These are phyloP conservation scores for Pteronura brasiliensis DNA, from an alignment of 2,113 vertebrate species.

Conservation along the genomic window DNA sequence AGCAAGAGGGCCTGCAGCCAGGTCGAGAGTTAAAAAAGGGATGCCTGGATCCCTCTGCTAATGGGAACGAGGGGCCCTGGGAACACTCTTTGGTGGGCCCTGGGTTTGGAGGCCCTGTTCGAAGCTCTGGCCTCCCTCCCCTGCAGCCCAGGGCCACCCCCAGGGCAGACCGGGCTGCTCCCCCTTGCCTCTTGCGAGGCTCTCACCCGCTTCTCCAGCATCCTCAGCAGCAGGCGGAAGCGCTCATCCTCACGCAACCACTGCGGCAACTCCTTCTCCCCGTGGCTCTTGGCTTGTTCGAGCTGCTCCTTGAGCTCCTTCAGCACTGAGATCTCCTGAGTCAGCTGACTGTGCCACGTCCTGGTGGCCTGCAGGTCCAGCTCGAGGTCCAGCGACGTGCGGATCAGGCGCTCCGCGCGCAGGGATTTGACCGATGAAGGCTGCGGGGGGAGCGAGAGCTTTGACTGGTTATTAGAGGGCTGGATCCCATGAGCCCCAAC, in stretches of 20 bases:
- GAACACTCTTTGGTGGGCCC: neutral
- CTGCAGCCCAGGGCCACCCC: fast-evolving
- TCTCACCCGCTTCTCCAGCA: constrained; percentile 93
- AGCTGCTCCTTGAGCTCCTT: constrained; percentile 92
- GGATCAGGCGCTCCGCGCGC: constrained; percentile 89
- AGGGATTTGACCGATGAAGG: constrained; percentile 82
- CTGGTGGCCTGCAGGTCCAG: constrained; percentile 95
- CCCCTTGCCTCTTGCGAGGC: fast-evolving
- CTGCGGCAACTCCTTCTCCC: constrained; percentile 89
- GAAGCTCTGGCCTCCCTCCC: neutral
- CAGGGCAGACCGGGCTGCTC: fast-evolving
- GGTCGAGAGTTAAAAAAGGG: neutral
- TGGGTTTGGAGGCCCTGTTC: fast-evolving
- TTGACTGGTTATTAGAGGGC: neutral
- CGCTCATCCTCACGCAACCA: constrained; percentile 93
- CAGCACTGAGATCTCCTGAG: constrained; percentile 92
- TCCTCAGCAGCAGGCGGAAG: constrained; percentile 91
- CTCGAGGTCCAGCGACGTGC: constrained; percentile 95
- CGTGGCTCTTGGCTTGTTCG: constrained; percentile 90
- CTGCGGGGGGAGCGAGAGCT: constrained; percentile 69
- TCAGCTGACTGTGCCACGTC: constrained; percentile 91
- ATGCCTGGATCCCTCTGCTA: neutral
- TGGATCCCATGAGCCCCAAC: fast-evolving
- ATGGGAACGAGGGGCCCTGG: neutral
- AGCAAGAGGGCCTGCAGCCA: neutral